Conservation (phyloP, 2,888 invertebrate genomes). For the Perizoma affinitatum region DNA sequence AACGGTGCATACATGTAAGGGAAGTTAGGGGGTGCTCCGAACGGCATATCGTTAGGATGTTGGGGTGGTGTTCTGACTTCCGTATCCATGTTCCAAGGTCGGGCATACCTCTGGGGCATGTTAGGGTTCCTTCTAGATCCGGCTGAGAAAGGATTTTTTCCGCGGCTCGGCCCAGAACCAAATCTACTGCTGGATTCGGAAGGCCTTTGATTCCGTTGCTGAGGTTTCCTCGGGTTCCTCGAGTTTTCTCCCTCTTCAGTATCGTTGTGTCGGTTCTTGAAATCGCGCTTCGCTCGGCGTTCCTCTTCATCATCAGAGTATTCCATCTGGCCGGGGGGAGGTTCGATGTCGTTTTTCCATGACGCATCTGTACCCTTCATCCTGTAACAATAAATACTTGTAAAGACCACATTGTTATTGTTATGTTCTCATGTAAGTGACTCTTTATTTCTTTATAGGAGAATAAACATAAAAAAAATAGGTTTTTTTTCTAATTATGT, state of each 20-base stretch:
- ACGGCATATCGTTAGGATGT: slow-evolving; percentile 48
- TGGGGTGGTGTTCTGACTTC: slow-evolving; percentile 58
- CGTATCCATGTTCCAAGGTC: slow-evolving; percentile 47
- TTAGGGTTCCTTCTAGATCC: slow-evolving; percentile 57
- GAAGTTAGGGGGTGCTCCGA: slow-evolving; percentile 50
- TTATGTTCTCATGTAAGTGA: no score
- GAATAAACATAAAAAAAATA: no score
- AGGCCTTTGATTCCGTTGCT: slow-evolving; percentile 55
- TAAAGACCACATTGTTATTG: no score
- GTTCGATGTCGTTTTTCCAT: slow-evolving; percentile 93
- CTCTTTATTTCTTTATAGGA: no score
- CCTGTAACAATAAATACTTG: slow-evolving; percentile 67
- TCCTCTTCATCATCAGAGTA: slow-evolving; percentile 97
- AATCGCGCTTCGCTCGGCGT: slow-evolving; percentile 71
- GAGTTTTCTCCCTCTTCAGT: slow-evolving; percentile 63
- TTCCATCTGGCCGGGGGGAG: slow-evolving; percentile 89
- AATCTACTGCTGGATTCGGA: slow-evolving; percentile 73
- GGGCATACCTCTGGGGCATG: slow-evolving; percentile 49
- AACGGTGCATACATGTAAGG: slow-evolving; percentile 55
- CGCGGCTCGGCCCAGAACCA: slow-evolving; percentile 67
- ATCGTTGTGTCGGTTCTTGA: slow-evolving; percentile 42
- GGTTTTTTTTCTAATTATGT: no score
- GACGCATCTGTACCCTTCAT: slow-evolving; percentile 94
- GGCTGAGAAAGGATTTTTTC: slow-evolving; percentile 63
- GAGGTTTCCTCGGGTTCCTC: slow-evolving; percentile 52